These are phyloP conservation scores for Limnephilus rhombicus DNA, from an alignment of 2,888 invertebrate genomes.

Conservation along the genomic window DNA sequence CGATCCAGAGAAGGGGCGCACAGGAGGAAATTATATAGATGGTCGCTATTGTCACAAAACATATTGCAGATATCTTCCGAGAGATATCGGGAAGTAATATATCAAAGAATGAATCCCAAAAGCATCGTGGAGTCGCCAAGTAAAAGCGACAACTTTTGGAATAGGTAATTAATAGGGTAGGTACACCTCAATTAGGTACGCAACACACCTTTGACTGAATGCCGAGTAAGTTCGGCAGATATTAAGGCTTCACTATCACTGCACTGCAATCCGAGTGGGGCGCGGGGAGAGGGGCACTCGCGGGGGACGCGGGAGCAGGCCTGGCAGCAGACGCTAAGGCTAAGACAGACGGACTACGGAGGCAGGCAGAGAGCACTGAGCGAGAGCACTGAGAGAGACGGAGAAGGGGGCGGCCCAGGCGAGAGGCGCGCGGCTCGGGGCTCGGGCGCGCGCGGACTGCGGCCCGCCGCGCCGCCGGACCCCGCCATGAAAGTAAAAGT, in stretches of 20 bases:
- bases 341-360: constrained; percentile 28
- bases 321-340: constrained; percentile 65
- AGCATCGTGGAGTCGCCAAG: background rate
- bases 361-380: constrained; percentile 54
- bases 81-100: background rate
- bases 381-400: constrained; percentile 61
- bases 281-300: constrained; percentile 45
- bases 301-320: constrained; percentile 67
- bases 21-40: background rate
- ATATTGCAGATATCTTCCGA: background rate
- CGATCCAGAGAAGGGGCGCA: background rate
- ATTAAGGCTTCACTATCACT: constrained; percentile 67
- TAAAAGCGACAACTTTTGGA: background rate
- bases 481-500: constrained; percentile 76
- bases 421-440: constrained; percentile 72
- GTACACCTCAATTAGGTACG: constrained; percentile 67
- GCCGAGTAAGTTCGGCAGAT: constrained; percentile 75
- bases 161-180: background rate
- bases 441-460: constrained; percentile 71
- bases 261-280: constrained; percentile 75
- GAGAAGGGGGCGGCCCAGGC: constrained; percentile 65
- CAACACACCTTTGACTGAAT: constrained; percentile 75
- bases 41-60: background rate
- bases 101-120: background rate
- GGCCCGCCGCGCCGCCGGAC: constrained; percentile 65